phyloP scores from a whole-genome alignment of 2,113 vertebrate species.

The Anas platyrhynchos region DNA sequence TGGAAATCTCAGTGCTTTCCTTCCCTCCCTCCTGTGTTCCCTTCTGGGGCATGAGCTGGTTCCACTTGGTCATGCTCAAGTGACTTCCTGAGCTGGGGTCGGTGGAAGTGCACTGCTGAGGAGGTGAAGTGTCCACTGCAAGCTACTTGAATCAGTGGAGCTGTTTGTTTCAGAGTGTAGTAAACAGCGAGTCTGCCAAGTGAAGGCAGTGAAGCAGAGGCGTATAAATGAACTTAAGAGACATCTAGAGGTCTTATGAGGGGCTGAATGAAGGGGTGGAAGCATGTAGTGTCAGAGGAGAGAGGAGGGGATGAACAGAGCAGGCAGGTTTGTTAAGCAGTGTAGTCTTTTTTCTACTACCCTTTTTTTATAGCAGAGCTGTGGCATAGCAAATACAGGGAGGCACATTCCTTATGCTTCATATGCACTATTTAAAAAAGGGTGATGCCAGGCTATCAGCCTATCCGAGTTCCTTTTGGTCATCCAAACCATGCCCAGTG shows the following conservation, averaged over 20 bases:
- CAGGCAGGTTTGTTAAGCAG: not conserved
- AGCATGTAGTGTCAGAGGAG: not conserved
- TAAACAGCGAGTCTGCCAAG: not conserved
- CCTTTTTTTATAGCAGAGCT: not conserved
- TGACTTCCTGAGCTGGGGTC: conserved; percentile 9
- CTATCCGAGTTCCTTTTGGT: not conserved
- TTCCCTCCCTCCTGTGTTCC: conserved; percentile 1
- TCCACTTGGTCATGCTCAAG: conserved; percentile 52
- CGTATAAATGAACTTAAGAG: not conserved
- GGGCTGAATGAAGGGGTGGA: not conserved
- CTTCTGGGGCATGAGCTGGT: conserved; percentile 8
- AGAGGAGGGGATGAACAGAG: not conserved
- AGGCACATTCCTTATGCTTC: not conserved
- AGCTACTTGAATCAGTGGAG: not conserved
- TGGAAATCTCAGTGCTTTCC: not conserved
- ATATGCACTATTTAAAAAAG: not conserved
- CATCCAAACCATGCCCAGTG: not conserved
- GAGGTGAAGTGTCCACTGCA: not conserved
- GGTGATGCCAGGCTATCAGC: not conserved
- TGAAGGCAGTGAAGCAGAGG: not conserved
- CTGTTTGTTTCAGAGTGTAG: not conserved
- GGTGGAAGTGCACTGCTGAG: not conserved
- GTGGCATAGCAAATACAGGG: not conserved
- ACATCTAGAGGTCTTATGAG: not conserved
- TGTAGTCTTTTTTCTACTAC: not conserved